Percentiles rank a stretch among this genome's conserved stretches.
These are phyloP conservation scores for Cydia strobilella DNA, from an alignment of 1,140 invertebrate species.

Conservation along the genomic window DNA sequence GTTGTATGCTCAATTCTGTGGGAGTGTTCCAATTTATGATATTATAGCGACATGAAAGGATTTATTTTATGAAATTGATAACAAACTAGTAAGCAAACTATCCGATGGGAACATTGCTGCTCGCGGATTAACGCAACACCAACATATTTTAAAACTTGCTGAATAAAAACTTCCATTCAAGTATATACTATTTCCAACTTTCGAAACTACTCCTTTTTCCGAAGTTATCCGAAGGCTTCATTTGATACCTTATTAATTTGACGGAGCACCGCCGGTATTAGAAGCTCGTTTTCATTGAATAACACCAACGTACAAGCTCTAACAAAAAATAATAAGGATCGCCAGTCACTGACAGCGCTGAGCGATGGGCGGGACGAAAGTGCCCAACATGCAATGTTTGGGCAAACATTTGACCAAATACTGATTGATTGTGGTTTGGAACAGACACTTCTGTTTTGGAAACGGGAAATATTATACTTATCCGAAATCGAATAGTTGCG, in stretches of 20 bases:
- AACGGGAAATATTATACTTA: not conserved
- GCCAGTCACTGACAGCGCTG: slow-evolving; percentile 1
- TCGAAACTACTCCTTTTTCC: too few species aligned
- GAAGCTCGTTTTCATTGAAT: not conserved
- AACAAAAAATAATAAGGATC: slow-evolving; percentile 4
- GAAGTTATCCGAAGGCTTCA: too few species aligned
- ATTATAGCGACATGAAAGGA: not conserved
- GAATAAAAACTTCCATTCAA: too few species aligned
- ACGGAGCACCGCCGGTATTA: too few species aligned
- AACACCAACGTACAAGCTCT: not conserved
- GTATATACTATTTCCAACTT: too few species aligned
- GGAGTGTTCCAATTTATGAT: not conserved
- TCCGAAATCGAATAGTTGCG: too few species aligned
- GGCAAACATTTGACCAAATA: not conserved
- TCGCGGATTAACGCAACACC: not conserved
- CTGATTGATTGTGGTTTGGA: slow-evolving; percentile 1
- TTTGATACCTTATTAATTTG: too few species aligned
- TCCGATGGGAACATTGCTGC: not conserved
- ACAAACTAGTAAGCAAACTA: not conserved
- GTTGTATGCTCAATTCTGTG: not conserved
- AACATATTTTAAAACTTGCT: too few species aligned
- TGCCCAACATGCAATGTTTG: not conserved
- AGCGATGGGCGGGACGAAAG: not conserved
- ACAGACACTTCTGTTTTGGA: not conserved
- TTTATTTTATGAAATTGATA: not conserved